Evolutionary conservation across 2,888 invertebrate genomes (phyloP).

Genomic region (Cryptus viduatorius): DNA sequence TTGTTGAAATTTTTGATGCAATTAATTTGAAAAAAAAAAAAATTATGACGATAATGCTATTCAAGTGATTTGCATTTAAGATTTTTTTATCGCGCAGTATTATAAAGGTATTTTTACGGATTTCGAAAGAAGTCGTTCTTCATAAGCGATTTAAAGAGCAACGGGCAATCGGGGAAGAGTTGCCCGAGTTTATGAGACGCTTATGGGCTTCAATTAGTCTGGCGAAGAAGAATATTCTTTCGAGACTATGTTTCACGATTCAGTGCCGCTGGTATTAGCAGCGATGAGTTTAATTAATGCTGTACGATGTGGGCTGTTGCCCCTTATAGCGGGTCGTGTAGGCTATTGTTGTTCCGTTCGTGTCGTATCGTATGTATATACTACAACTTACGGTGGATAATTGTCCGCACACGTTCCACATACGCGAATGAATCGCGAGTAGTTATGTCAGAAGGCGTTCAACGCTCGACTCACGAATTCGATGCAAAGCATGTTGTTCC

Average conservation of each 20-base stretch:
- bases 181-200: slow-evolving; percentile 6
- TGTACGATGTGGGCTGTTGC: slow-evolving; percentile 51
- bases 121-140: neutral
- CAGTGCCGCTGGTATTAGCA: neutral
- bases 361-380: slow-evolving; percentile 16
- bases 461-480: slow-evolving; percentile 1
- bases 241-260: neutral
- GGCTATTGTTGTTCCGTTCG: slow-evolving; percentile 33
- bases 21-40: no score
- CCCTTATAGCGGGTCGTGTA: slow-evolving; percentile 33
- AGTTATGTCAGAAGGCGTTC: neutral
- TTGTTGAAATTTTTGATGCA: no score
- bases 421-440: slow-evolving; percentile 43
- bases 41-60: no score
- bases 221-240: slow-evolving; percentile 7
- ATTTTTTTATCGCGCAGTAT: no score
- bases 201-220: slow-evolving; percentile 9
- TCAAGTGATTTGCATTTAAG: no score
- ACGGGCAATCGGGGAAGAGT: neutral
- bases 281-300: slow-evolving; percentile 39
- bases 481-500: slow-evolving; percentile 9
- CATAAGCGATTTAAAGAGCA: neutral
- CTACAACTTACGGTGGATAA: slow-evolving; percentile 49
- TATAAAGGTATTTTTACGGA: neutral
- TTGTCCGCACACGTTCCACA: slow-evolving; percentile 57